A percentile compares a stretch with the other conserved stretches of the same genome.
These are phyloP conservation scores for Eupeodes latifasciatus DNA, from an alignment of 2,888 invertebrate species.

Conservation along the genomic window DNA sequence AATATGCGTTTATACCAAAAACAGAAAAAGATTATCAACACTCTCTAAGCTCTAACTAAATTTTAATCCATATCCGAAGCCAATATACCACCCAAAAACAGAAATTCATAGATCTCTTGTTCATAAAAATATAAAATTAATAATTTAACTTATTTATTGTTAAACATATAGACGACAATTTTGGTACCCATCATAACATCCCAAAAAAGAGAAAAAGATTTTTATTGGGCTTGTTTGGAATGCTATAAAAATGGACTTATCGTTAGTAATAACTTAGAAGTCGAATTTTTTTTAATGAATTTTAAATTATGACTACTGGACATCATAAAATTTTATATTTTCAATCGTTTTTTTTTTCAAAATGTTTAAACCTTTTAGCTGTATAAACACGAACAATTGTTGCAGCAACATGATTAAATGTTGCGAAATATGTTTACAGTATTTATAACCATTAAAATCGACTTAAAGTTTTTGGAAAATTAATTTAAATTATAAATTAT, in stretches of 20 bases:
- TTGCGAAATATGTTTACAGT: conserved; percentile 1
- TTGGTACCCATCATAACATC: not conserved
- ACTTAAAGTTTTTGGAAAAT: not conserved
- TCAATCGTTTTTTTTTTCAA: too few relatives aligned
- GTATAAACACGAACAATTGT: not conserved
- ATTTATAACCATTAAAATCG: not conserved
- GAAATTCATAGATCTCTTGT: conserved; percentile 42
- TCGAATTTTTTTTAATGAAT: not conserved
- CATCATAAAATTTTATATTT: too few relatives aligned
- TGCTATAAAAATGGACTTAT: conserved; percentile 42
- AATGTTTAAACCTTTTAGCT: too few relatives aligned
- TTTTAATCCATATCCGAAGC: conserved; percentile 23
- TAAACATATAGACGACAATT: not conserved
- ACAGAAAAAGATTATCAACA: conserved; percentile 5
- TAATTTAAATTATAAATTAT: not conserved
- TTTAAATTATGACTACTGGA: conserved; percentile 19
- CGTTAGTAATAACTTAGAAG: conserved; percentile 2
- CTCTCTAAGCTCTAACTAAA: not conserved
- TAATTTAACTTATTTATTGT: conserved; percentile 47
- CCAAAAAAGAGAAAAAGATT: conserved; percentile 11
- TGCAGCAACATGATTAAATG: not conserved
- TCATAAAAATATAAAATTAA: conserved; percentile 23
- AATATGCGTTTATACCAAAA: not conserved
- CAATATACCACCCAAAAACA: conserved; percentile 20
- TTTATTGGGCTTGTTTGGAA: conserved; percentile 39